Evolutionary conservation across 1,140 invertebrate species (phyloP), one percentile per base, ranked within the genome.

Genomic region (Nasonia longicornis): DNA sequence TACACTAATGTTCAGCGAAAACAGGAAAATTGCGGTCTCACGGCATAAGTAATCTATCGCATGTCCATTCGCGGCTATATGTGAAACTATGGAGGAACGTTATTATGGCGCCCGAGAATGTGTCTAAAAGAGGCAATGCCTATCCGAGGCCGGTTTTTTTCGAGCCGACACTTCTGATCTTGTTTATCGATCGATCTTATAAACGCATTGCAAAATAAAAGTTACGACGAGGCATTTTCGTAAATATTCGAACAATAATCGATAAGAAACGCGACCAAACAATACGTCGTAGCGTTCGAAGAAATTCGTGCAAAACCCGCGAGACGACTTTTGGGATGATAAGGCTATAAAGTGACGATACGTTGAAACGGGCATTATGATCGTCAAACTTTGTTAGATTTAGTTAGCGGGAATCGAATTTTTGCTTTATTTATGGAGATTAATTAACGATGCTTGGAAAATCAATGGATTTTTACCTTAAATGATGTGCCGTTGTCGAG

Each of bases 391-490:
- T 35, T 63, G 16, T 31, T 8, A 35, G 52, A 26, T 52, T 38
- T 11, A 69, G 20, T 26, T 11, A n/a, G 69, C 16, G 67, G 20
- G 26, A 22, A 69, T 52, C 10, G 63, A 67, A 64, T 38, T 31
- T n/a, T 73, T 42, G n/a, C 10, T 3, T 2, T 58, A 42, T 67
- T 58, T 35, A 16, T 20, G 22, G 29, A 4, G 16, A 70, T 78
- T 83, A 78, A 2, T 42, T 35, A 48, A 81, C 63, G 87, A 89
- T 89, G 87, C 42, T 67, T 71, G 42, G 81, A 83, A 82, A 86
- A 87, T 86, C 75, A 12, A 84, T 85, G 83, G 88, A 89, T 89
- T 89, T 89, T 89, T 89, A 89, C 88, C 88, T 89, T 81, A 29
- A 74, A 77, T 64, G 70, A 76, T 76, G 63, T 71, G 81, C 82